Evolutionary conservation across 2,113 vertebrate genomes (phyloP).

Genomic region (Ceuthmochares aereus): DNA sequence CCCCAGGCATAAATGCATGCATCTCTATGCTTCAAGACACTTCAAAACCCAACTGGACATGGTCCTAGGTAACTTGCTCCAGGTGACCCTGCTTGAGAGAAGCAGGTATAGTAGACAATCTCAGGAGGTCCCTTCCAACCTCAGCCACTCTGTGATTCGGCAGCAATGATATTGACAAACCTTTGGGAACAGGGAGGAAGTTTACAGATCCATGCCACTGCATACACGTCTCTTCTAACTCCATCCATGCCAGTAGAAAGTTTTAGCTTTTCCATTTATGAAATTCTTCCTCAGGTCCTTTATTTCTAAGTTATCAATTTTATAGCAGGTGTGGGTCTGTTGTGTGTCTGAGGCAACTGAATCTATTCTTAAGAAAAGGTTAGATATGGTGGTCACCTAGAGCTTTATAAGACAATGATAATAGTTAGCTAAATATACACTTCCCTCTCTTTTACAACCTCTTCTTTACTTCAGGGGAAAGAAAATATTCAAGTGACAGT

Average conservation of each 20-base stretch:
- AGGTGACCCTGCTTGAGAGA: neutral
- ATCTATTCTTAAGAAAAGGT: neutral
- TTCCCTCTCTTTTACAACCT: neutral
- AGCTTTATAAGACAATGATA: neutral
- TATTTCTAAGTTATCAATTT: neutral
- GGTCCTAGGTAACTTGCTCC: neutral
- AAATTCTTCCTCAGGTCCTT: neutral
- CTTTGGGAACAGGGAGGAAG: neutral
- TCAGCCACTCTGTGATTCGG: neutral
- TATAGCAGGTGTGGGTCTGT: neutral
- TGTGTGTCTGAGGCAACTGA: neutral
- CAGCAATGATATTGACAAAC: neutral
- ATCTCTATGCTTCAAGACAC: neutral
- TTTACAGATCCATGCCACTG: neutral
- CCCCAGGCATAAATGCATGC: fast-evolving
- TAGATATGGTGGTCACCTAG: neutral
- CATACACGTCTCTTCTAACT: neutral
- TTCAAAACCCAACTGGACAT: neutral
- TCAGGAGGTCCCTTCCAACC: neutral
- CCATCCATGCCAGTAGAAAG: neutral
- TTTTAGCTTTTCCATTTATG: neutral
- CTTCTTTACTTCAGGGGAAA: neutral
- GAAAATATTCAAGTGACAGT: neutral
- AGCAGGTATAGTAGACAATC: neutral
- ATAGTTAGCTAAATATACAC: neutral